These are phyloP conservation scores for cat (Felis catus) DNA, from an alignment of 2,113 vertebrate genomes.

Conservation along the genomic window DNA sequence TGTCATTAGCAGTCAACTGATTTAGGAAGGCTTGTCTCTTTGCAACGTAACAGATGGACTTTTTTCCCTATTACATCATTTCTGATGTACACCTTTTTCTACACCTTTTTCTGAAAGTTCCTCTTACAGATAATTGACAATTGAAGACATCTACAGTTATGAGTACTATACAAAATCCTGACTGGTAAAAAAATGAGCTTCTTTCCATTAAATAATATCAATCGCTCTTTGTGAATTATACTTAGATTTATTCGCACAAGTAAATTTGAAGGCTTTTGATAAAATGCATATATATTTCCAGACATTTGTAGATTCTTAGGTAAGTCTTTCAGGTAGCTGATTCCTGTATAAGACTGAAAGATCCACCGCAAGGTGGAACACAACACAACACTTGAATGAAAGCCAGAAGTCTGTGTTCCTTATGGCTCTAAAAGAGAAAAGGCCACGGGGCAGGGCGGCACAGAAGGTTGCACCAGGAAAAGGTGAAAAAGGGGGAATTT, in stretches of 20 bases:
- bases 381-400: background rate
- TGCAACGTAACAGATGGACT: background rate
- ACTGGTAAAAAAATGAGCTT: background rate
- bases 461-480: accelerated
- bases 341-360: background rate
- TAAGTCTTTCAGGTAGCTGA: background rate
- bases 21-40: background rate
- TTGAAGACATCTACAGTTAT: slow-evolving; percentile 43
- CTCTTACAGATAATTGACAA: slow-evolving; percentile 38
- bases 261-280: background rate
- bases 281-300: background rate
- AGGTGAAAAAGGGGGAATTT: background rate
- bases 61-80: background rate
- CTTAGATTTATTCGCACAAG: background rate
- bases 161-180: background rate
- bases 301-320: background rate
- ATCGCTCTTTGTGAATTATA: slow-evolving; percentile 40
- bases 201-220: background rate
- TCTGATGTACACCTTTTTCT: too few species aligned
- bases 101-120: background rate
- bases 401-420: background rate
- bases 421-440: background rate
- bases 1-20: background rate
- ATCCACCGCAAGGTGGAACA: background rate
- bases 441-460: background rate